Evolutionary conservation across 1,140 invertebrate species (phyloP).

Genomic region (Eurosta solidaginis): DNA sequence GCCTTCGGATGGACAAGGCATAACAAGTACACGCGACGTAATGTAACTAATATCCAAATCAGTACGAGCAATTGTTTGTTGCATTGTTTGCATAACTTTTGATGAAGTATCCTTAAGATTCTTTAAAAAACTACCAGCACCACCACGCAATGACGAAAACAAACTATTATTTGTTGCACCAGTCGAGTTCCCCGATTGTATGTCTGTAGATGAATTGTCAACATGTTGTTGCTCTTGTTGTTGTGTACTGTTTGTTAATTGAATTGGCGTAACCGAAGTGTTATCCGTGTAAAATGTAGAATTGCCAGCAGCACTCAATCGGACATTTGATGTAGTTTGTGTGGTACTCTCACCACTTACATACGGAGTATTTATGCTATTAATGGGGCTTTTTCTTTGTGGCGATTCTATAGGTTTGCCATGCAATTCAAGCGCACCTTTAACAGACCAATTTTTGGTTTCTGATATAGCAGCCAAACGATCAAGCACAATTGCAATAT

Average conservation of each 20-base stretch:
- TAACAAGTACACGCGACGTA: slow-evolving; percentile 85
- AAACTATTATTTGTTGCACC: slow-evolving; percentile 64
- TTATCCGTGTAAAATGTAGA: slow-evolving; percentile 52
- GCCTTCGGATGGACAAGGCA: slow-evolving; percentile 93
- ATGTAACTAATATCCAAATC: slow-evolving; percentile 91
- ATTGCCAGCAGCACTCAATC: slow-evolving; percentile 51
- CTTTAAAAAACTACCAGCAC: slow-evolving; percentile 85
- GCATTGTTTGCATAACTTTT: slow-evolving; percentile 95
- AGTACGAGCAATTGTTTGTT: slow-evolving; percentile 85
- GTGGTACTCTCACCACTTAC: background rate
- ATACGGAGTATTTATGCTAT: slow-evolving; percentile 39
- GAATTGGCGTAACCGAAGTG: slow-evolving; percentile 41
- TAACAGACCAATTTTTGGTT: slow-evolving; percentile 77
- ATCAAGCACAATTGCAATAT: slow-evolving; percentile 79
- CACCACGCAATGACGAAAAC: slow-evolving; percentile 81
- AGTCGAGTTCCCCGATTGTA: slow-evolving; percentile 33
- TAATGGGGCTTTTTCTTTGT: slow-evolving; percentile 45
- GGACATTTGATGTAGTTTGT: background rate
- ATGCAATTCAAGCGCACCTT: slow-evolving; percentile 64
- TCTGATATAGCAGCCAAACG: slow-evolving; percentile 85
- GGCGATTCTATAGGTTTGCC: slow-evolving; percentile 52
- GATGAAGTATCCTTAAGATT: slow-evolving; percentile 95
- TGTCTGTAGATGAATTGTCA: slow-evolving; percentile 29
- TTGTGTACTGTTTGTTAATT: slow-evolving; percentile 44
- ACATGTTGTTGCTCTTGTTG: slow-evolving; percentile 30